phyloP scores from a whole-genome alignment of 2,113 vertebrate species.

The Uropsilus gracilis region DNA sequence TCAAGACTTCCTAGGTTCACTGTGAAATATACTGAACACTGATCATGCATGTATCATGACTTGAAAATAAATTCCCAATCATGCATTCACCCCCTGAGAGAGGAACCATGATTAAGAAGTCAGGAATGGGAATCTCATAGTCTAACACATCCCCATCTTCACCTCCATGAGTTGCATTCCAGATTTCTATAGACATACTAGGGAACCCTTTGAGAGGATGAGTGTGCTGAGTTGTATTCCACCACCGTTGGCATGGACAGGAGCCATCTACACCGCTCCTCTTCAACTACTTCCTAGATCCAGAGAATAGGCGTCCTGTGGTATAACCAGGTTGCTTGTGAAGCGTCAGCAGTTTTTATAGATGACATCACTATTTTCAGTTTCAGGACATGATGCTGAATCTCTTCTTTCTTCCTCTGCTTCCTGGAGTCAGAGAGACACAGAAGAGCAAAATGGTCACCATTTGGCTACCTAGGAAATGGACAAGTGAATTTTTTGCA shows the following conservation, averaged over 20 bases:
- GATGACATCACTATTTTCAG: too few species aligned
- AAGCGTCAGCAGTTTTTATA: neutral
- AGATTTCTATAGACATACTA: slow-evolving; percentile 1
- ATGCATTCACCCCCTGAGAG: neutral
- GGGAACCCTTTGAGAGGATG: neutral
- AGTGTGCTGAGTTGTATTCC: neutral
- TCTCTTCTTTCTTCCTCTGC: neutral
- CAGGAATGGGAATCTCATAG: neutral
- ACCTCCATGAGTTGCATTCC: neutral
- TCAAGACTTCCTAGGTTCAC: neutral
- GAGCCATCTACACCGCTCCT: neutral
- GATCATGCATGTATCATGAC: neutral
- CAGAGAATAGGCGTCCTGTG: neutral
- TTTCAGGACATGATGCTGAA: neutral
- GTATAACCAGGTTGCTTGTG: neutral
- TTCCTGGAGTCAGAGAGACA: neutral
- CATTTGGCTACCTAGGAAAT: neutral
- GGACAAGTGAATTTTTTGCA: neutral
- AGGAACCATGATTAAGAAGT: neutral
- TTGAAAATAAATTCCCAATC: neutral
- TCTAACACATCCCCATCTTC: neutral
- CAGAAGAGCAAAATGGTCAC: neutral
- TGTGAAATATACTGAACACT: neutral
- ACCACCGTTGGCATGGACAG: neutral
- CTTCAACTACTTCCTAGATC: neutral